Conservation (phyloP, 2,113 vertebrate genomes). For the Saccopteryx leptura region DNA sequence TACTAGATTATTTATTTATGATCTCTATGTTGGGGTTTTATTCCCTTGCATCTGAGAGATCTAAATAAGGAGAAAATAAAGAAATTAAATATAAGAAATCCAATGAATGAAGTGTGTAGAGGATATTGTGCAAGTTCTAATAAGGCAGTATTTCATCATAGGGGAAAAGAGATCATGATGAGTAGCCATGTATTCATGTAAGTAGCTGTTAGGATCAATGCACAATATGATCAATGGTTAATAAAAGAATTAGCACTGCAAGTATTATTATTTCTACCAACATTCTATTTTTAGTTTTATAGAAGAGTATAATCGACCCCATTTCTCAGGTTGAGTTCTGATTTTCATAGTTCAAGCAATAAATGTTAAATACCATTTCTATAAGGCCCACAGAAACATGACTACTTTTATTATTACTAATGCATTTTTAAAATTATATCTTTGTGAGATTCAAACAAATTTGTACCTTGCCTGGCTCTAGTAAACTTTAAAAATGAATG, state of each 20-base stretch:
- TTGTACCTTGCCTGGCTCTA: neutral
- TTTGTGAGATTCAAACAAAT: neutral
- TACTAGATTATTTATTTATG: neutral
- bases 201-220: neutral
- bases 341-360: constrained; percentile 7
- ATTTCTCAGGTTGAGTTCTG: neutral
- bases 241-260: neutral
- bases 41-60: neutral
- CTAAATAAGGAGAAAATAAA: neutral
- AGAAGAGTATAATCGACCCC: neutral
- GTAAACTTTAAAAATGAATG: neutral
- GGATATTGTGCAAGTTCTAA: neutral
- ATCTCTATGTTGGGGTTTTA: neutral
- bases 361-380: constrained; percentile 4
- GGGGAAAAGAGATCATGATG: neutral
- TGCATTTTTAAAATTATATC: neutral
- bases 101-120: neutral
- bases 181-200: neutral
- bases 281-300: neutral
- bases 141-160: neutral
- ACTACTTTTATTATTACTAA: neutral
- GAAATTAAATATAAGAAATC: neutral
- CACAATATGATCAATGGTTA: neutral
- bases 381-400: neutral
- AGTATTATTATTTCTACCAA: neutral